These are phyloP conservation scores for Neoarius graeffei DNA, from an alignment of 2,113 vertebrate genomes.

Conservation along the genomic window DNA sequence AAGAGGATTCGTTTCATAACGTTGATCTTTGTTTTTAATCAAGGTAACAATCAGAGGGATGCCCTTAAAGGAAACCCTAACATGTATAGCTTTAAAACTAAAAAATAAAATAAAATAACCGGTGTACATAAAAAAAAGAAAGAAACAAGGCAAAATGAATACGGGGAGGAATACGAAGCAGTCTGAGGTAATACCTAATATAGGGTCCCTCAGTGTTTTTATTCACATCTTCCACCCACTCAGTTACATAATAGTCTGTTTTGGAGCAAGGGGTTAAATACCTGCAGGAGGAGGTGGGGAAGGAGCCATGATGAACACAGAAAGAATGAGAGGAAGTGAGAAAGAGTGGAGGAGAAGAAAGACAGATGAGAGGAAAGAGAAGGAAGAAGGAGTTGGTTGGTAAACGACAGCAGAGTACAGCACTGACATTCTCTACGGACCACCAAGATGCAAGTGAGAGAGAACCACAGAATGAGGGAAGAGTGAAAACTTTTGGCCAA, in stretches of 20 bases:
- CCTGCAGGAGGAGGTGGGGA: constrained; percentile 82
- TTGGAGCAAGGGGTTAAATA: constrained; percentile 99
- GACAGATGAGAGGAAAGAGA: constrained; percentile 69
- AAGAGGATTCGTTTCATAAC: not conserved
- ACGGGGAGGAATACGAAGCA: constrained; percentile 72
- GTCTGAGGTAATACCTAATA: constrained; percentile 95
- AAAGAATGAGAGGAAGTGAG: constrained; percentile 67
- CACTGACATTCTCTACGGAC: constrained; percentile 80
- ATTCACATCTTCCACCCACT: constrained; percentile 99
- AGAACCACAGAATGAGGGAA: constrained; percentile 41
- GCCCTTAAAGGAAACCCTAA: constrained; percentile 16
- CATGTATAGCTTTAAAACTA: not conserved
- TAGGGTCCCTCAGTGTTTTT: constrained; percentile 98
- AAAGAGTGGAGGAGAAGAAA: constrained; percentile 65
- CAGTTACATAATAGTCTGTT: constrained; percentile 99
- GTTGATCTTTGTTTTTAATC: not conserved
- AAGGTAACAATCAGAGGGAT: constrained; percentile 25
- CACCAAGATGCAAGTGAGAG: constrained; percentile 81
- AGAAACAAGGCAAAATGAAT: constrained; percentile 50
- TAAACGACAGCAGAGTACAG: constrained; percentile 91
- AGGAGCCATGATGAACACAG: constrained; percentile 82
- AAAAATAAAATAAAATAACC: not conserved
- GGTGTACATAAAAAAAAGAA: constrained; percentile 14
- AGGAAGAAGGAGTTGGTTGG: constrained; percentile 77
- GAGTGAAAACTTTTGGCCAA: not conserved